Evolutionary conservation across 2,113 vertebrate species (phyloP).

Genomic region (Epinephelus lanceolatus): DNA sequence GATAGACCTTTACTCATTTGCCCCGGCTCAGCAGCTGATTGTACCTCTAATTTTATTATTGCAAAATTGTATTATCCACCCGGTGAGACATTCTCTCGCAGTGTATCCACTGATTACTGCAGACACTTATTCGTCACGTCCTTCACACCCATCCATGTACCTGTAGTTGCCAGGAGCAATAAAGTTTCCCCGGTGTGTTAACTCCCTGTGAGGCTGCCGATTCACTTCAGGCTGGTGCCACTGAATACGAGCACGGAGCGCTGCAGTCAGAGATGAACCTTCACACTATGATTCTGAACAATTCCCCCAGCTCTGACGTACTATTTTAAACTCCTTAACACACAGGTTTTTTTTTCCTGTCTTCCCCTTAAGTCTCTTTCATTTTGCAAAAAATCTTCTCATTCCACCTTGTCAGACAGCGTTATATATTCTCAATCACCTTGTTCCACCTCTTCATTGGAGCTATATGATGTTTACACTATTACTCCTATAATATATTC

Average conservation of each 20-base stretch:
- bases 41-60: conserved; percentile 54
- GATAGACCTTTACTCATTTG: conserved; percentile 44
- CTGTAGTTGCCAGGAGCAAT: conserved; percentile 61
- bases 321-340: conserved; percentile 28
- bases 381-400: not conserved
- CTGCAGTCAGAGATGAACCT: conserved; percentile 47
- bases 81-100: conserved; percentile 35
- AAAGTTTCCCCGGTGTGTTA: conserved; percentile 60
- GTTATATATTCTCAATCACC: not conserved
- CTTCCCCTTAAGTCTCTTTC: not conserved
- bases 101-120: conserved; percentile 51
- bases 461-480: not conserved
- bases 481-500: not conserved
- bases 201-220: conserved; percentile 48
- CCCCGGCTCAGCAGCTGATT: conserved; percentile 47
- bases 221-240: conserved; percentile 54
- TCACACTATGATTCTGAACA: conserved; percentile 27
- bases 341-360: not conserved
- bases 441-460: not conserved
- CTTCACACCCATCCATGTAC: conserved; percentile 64
- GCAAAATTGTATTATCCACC: conserved; percentile 45
- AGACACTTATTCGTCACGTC: conserved; percentile 57
- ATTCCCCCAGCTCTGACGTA: conserved; percentile 34
- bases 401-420: not conserved
- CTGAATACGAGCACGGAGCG: conserved; percentile 38